Base-by-base conservation (phyloP, 1,140 invertebrate genomes). In the Eumaeus atala region DNA sequence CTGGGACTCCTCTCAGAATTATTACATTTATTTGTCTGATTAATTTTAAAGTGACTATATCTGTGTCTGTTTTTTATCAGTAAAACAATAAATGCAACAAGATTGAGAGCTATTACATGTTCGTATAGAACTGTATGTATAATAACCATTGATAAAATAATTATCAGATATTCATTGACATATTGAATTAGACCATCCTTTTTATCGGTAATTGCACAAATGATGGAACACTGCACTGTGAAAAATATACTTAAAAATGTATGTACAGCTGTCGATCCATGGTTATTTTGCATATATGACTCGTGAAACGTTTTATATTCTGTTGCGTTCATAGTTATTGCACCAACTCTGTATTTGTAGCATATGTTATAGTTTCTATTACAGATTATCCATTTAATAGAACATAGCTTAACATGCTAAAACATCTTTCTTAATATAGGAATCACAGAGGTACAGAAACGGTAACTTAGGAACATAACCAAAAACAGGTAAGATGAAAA, bases 131-230 rank as follows among this genome's bases (percentile, higher is more conserved):
- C 17, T 12, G 90, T 91, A 40, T 88, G 87, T 11, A 77, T 85
- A 11, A 89, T 50, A 47, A 91, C 83, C 57, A 88, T 73, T 11
- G 90, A 87, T 7, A 90, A 42, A 10, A 91, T 71, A 14, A 88
- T 88, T 7, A 87, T 42, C 9, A 77, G 11, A 68, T 90, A 91
- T 77, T 91, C 90, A 16, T 88, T 64, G 0, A 66, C 11, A 49
- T 72, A 77, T 38, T 70, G 66, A 12, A 50, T 44, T n/a, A 52
- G 21, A 11, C 38, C 14, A 36, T 8, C 3, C 35, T 58, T 61
- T 28, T 47, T 57, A 59, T 59, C 42, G 34, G 50, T 49, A 37
- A 73, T 57, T 38, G 61, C 50, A 66, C 67, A 67, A 54, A 64
- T 61, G 60, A 77, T 17, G 40, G 74, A 55, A 58, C 76, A 82